Percentiles rank a stretch among this genome's conserved stretches.
These are phyloP conservation scores for Zoroaster sp. DNA, from an alignment of 53 echinoderm and acorn worm species.

Conservation along the genomic window DNA sequence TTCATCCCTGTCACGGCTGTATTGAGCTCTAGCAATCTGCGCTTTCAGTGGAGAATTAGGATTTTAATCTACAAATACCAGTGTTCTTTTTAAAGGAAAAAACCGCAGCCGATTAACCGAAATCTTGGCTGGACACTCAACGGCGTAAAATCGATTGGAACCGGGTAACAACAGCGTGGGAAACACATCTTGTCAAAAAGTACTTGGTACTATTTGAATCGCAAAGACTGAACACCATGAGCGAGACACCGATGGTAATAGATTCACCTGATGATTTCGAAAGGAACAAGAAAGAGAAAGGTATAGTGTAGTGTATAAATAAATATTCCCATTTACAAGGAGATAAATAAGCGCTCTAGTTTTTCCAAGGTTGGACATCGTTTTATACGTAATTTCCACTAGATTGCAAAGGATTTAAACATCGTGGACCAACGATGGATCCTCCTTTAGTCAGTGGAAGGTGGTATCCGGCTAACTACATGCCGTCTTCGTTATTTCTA, in stretches of 20 bases:
- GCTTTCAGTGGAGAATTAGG: background rate
- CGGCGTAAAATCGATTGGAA: background rate
- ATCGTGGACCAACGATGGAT: too few species aligned
- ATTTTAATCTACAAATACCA: background rate
- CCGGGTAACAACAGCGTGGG: too few species aligned
- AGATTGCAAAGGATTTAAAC: too few species aligned
- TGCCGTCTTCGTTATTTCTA: too few species aligned
- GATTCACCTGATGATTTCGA: slow-evolving; percentile 10
- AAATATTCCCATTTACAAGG: too few species aligned
- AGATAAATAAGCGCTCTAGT: too few species aligned
- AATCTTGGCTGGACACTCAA: background rate
- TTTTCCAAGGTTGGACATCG: too few species aligned
- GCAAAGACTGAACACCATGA: background rate
- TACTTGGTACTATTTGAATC: too few species aligned
- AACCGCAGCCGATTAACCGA: background rate
- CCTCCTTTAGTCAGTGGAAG: too few species aligned
- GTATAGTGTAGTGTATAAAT: background rate
- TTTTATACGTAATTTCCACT: too few species aligned
- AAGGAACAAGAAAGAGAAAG: slow-evolving; percentile 16
- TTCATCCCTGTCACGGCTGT: background rate
- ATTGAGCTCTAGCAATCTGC: background rate
- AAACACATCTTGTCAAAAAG: too few species aligned
- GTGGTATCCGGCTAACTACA: too few species aligned
- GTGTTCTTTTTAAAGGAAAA: background rate
- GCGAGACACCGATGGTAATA: slow-evolving; percentile 18